Conservation (phyloP, 2,113 vertebrate species). For the Campylorhamphus procurvoides region DNA sequence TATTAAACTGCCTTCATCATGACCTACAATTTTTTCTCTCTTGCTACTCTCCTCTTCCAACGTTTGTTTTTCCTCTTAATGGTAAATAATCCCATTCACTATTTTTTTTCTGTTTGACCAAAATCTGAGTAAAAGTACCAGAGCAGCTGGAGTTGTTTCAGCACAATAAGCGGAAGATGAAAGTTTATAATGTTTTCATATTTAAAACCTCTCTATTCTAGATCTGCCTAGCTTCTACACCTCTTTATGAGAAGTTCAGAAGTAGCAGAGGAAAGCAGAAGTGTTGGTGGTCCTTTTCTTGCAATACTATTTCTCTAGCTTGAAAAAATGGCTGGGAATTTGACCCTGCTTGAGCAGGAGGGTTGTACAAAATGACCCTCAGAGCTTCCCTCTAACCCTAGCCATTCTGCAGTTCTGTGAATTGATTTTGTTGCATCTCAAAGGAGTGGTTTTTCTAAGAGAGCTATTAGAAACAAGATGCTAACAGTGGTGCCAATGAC, state of each 20-base stretch:
- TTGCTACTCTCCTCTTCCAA: not conserved
- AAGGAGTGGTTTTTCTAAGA: not conserved
- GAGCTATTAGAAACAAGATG: not conserved
- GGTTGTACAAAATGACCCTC: not conserved
- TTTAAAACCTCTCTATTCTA: not conserved
- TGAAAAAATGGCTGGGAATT: not conserved
- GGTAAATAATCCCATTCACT: not conserved
- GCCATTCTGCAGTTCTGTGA: not conserved
- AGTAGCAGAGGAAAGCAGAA: not conserved
- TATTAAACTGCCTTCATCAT: not conserved
- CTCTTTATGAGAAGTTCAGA: not conserved
- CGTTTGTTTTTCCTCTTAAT: not conserved
- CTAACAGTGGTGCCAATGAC: not conserved
- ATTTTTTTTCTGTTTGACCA: fast-evolving
- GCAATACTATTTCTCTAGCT: not conserved
- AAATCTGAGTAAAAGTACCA: not conserved
- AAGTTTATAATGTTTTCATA: not conserved
- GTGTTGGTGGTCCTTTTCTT: not conserved
- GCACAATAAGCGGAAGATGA: not conserved
- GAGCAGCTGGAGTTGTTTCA: not conserved
- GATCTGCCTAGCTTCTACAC: not conserved
- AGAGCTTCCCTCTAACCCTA: not conserved
- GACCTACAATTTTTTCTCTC: not conserved
- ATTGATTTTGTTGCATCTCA: not conserved
- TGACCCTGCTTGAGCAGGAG: not conserved